These are phyloP conservation scores for Myrmecophaga tridactyla DNA, from an alignment of 2,113 vertebrate genomes.

Conservation along the genomic window DNA sequence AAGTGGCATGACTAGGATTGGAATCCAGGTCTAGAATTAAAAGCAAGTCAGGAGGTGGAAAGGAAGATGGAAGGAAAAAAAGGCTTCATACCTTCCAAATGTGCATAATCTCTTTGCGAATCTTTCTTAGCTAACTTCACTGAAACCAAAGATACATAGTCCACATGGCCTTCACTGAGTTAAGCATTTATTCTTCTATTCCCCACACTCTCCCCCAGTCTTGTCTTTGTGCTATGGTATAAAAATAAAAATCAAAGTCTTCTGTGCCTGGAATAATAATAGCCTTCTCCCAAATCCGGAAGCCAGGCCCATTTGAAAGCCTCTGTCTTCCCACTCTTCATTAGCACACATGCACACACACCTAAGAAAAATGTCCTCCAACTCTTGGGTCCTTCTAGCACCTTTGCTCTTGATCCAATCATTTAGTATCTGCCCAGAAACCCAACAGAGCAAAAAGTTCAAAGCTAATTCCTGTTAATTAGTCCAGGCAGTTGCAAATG, in stretches of 20 bases:
- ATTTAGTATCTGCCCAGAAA: constrained; percentile 29
- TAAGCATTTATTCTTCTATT: not conserved
- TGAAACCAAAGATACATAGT: not conserved
- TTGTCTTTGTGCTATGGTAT: not conserved
- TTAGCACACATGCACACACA: not conserved
- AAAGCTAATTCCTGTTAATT: constrained; percentile 55
- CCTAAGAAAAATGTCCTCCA: not conserved
- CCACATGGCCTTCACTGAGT: not conserved
- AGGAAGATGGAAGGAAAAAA: not conserved
- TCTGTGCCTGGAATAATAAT: not conserved
- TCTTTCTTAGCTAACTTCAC: not conserved
- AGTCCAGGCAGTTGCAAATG: constrained; percentile 22
- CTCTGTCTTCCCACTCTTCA: not conserved
- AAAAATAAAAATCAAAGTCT: not conserved
- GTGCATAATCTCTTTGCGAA: not conserved
- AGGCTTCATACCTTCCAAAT: not conserved
- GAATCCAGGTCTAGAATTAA: not conserved
- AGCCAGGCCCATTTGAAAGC: too few species aligned
- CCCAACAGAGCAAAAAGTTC: constrained; percentile 60
- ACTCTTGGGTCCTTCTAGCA: constrained; percentile 19
- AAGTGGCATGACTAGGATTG: not conserved
- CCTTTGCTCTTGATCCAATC: constrained; percentile 42
- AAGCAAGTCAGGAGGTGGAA: not conserved
- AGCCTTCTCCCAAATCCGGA: too few species aligned
- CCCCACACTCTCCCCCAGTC: too few species aligned